These are phyloP conservation scores for Orius insidiosus DNA, from an alignment of 1,140 invertebrate genomes.

Conservation along the genomic window DNA sequence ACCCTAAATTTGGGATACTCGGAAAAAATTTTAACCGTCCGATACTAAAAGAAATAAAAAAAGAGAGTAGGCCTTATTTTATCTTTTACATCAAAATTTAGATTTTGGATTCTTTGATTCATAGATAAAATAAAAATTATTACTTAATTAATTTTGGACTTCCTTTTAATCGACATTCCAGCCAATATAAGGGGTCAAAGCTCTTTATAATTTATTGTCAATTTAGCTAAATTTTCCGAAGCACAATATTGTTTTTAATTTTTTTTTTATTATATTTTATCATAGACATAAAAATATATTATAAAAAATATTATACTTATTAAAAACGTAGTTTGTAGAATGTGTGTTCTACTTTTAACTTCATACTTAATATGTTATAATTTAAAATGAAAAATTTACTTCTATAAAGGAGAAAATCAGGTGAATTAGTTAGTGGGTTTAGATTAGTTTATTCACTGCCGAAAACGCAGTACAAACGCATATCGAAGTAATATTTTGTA, in stretches of 20 bases:
- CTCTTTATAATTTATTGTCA: too few relatives aligned
- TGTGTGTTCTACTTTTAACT: constrained; percentile 12
- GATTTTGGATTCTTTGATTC: too few relatives aligned
- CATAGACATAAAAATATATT: neutral
- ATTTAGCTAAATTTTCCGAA: too few relatives aligned
- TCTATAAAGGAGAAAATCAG: constrained; percentile 4
- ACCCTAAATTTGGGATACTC: neutral
- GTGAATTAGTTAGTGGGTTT: neutral
- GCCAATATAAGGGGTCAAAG: too few relatives aligned
- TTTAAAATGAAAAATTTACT: neutral
- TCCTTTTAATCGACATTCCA: too few relatives aligned
- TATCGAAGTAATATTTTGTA: constrained; percentile 3
- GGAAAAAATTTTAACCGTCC: neutral
- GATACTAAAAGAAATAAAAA: neutral
- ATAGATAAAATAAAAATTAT: too few relatives aligned
- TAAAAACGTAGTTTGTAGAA: constrained; percentile 10
- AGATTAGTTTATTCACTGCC: constrained; percentile 2
- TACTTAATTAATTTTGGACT: too few relatives aligned
- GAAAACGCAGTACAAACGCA: constrained; percentile 8
- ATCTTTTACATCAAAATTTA: too few relatives aligned
- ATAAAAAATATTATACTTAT: constrained; percentile 1
- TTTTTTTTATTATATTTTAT: too few relatives aligned
- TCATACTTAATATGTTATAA: constrained; percentile 6
- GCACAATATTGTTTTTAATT: too few relatives aligned
- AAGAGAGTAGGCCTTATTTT: neutral